A percentile compares a stretch with the other conserved stretches of the same genome.
These are phyloP conservation scores for Caradrina clavipalpis DNA, from an alignment of 2,888 invertebrate genomes.

Conservation along the genomic window DNA sequence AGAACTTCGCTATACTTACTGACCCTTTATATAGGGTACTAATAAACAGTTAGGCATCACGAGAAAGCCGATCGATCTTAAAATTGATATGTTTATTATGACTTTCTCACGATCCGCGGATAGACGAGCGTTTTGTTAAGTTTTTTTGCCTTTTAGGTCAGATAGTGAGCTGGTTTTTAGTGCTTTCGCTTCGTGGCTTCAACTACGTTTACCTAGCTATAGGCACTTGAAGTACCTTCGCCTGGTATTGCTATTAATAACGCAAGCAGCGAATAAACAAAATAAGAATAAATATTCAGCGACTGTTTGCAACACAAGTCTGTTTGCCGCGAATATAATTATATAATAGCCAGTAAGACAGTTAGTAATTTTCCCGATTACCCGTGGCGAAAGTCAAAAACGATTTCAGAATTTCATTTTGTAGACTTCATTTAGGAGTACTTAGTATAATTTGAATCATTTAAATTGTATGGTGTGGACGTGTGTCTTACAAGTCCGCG, in stretches of 20 bases:
- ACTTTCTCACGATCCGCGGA: slow-evolving; percentile 88
- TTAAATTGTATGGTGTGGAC: slow-evolving; percentile 26
- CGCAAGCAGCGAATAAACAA: slow-evolving; percentile 6
- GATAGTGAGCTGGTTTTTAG: slow-evolving; percentile 48
- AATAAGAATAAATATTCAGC: slow-evolving; percentile 13
- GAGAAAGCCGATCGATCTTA: slow-evolving; percentile 86
- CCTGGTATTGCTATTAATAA: slow-evolving; percentile 2
- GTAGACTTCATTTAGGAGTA: slow-evolving; percentile 47
- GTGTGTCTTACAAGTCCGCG: not conserved
- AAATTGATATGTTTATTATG: slow-evolving; percentile 90
- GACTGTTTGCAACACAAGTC: slow-evolving; percentile 9
- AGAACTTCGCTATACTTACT: slow-evolving; percentile 77
- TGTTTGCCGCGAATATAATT: slow-evolving; percentile 42
- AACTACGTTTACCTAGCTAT: slow-evolving; percentile 10
- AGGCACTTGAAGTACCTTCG: slow-evolving; percentile 2
- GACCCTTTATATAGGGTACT: slow-evolving; percentile 86
- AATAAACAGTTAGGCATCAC: slow-evolving; percentile 89
- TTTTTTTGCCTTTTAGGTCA: slow-evolving; percentile 54
- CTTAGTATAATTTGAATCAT: slow-evolving; percentile 50
- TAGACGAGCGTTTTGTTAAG: slow-evolving; percentile 53
- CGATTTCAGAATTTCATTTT: slow-evolving; percentile 40
- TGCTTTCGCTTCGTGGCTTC: slow-evolving; percentile 33
- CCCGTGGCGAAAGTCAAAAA: slow-evolving; percentile 46
- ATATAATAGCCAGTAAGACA: slow-evolving; percentile 35
- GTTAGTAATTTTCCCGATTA: slow-evolving; percentile 50